Evolutionary conservation across 2,888 invertebrate species (phyloP), one percentile per base, ranked within the genome.

Genomic region (Baccha elongata): DNA sequence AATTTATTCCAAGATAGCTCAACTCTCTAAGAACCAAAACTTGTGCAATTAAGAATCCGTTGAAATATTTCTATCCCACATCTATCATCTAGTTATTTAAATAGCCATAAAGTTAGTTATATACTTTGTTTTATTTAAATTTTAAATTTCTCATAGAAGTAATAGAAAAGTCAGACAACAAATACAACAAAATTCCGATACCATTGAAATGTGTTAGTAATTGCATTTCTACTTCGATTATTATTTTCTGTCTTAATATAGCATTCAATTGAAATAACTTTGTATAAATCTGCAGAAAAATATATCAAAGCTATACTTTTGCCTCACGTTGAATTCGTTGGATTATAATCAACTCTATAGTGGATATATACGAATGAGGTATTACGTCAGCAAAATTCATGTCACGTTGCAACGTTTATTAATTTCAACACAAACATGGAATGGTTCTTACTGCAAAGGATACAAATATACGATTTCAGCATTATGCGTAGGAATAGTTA

Each of bases 401-500:
- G 73, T 79, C 79, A 79, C 73, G 73, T 79, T 73, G 73, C 73
- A 68, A 23, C 19, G 42, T 21, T 73, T 68, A 62, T 68, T 79
- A 55, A 68, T 73, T 53, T 29, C 8, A 23, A 8, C 46, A 44
- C n/a, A n/a, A 53, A 6, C 7, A 13, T 50, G 10, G 15, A 23
- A 26, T 26, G 29, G 29, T 17, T n/a, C n/a, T 29, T n/a, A 17
- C 6, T 32, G 17, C 10, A 29, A 17, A 52, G 52, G 52, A 52
- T 32, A 52, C 29, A 52, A 17, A 15, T 46, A n/a, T 19, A 44
- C 19, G 11, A 19, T 11, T 21, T 46, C 4, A 21, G 11, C 5
- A 23, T 17, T 32, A 17, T 52, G 52, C 29, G 52, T 52, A 52
- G 29, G 52, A 17, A 52, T 50, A 26, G 26, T 17, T 29, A n/a